Base-by-base conservation (phyloP, 92 coral and sea anemone genomes). In the Montipora capitata region DNA sequence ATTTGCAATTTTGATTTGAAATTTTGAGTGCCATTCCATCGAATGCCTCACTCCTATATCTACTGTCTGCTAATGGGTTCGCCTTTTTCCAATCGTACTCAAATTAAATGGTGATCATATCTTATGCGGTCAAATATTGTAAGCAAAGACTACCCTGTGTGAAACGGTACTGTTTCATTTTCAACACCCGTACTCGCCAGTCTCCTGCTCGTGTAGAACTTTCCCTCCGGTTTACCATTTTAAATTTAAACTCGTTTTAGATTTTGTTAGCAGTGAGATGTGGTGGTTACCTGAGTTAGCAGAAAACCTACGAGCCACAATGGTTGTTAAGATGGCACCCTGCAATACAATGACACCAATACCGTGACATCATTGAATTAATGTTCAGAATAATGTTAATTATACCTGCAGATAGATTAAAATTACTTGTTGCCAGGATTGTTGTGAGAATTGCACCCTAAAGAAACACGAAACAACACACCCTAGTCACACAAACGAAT, bases 271-370 rank as follows among this genome's bases (percentile, higher is more conserved):
- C 1, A n/a, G 83, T 79, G 63, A 20, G 64, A 27, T 80, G 92
- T 85, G 74, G 69, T 87, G 83, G 81, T 92, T 95, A 98, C 99
- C 99, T 98, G 99, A 97, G 90, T 97, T 97, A 97, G 98, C 97
- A 52, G 99, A 98, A 96, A 98, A 98, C 91, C 99, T 98, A 96
- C 99, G 99, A 87, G 99, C 99, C 98, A 98, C 99, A 87, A 98
- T 98, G 83, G 99, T 98, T 72, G 99, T 98, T 94, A 98, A 92
- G 96, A 98, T 98, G 94, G 99, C 99, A 48, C 99, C 99, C 99
- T 98, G 98, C 70, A 98, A 89, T 73, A 72, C 65, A 98, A 89
- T 73, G 76, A 96, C 83, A 94, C 94, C 93, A 87, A 86, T 75
- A 77, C 74, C 78, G 91, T 67, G 68, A 81, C 67, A 68, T 79